Evolutionary conservation across 1,140 invertebrate genomes (phyloP).

Genomic region (Polyergus mexicanus): DNA sequence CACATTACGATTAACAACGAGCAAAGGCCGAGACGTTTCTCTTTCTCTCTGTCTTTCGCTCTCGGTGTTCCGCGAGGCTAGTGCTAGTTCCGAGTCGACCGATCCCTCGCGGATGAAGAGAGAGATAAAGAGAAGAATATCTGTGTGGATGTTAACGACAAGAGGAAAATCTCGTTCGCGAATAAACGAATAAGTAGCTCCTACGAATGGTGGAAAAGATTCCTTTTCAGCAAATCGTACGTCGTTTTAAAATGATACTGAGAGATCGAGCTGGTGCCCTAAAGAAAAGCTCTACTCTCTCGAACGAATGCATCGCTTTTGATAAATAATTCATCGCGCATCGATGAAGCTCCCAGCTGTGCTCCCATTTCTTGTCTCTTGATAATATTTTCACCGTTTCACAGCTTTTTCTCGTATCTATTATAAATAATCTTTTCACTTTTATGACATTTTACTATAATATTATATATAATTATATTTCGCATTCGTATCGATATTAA

Average conservation of each 20-base stretch:
- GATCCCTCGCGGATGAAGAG: constrained; percentile 3
- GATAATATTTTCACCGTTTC: constrained; percentile 20
- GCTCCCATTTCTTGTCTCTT: constrained; percentile 10
- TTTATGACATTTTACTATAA: too few relatives aligned
- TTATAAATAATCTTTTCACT: background rate
- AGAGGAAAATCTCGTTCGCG: constrained; percentile 33
- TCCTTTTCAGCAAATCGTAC: background rate
- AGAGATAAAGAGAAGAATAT: constrained; percentile 9
- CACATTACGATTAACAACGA: constrained; percentile 62
- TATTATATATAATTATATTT: background rate
- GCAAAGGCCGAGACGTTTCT: background rate
- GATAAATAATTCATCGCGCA: constrained; percentile 56
- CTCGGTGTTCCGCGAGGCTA: constrained; percentile 23
- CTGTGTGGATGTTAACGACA: constrained; percentile 18
- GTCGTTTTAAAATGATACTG: constrained; percentile 19
- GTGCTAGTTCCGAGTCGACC: constrained; percentile 16
- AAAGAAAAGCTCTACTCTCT: constrained; percentile 15
- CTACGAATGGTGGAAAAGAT: background rate
- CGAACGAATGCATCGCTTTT: constrained; percentile 2
- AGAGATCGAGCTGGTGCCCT: background rate
- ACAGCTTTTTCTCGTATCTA: constrained; percentile 1
- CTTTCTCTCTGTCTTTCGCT: constrained; percentile 20
- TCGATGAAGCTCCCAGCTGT: constrained; percentile 15
- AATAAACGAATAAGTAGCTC: constrained; percentile 16
- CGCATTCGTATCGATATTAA: background rate